Evolutionary conservation across 2,888 invertebrate species (phyloP), one percentile per base, ranked within the genome.

Genomic region (Polymixis lichenea): DNA sequence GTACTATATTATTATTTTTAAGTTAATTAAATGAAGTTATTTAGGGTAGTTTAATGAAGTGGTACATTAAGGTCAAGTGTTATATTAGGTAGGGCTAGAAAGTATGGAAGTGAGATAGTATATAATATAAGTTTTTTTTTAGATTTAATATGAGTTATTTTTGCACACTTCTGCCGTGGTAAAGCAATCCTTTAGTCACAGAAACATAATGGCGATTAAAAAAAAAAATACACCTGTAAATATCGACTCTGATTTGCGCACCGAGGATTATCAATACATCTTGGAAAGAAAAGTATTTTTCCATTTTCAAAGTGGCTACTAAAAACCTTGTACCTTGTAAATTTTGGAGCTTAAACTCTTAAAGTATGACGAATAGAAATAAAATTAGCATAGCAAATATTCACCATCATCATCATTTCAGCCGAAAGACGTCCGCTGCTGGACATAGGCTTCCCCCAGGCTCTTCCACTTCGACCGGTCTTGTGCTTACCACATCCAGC

Each of bases 61-160:
- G 9, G 19, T 51, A n/a, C 17, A n/a, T 17, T 32, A n/a, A 38
- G 6, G 15, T 72, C 19, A 56, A 46, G 46, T 25, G 56, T 58
- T 58, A 17, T 73, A 4, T 38, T 58, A 60, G 22, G 13, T 60
- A 38, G 28, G 32, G 7, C 53, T 75, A 46, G 60, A 61, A 43
- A 75, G 19, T 75, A 43, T 53, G 51, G 28, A 61, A 74, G 75
- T 75, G 74, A 61, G 60, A 61, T 75, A 75, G 19, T 28, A 11
- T 28, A 11, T 43, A 38, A 17, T 60, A 51, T n/a, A n/a, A n/a
- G n/a, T n/a, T n/a, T n/a, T n/a, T n/a, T n/a, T n/a, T n/a, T n/a
- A 73, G 32, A 56, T 49, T 68, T 22, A 32, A 0, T 22, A 17
- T 66, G n/a, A 17, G 6, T 22, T 49, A 32, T 62, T 66, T 66